Evolutionary conservation across 64 coral and sea anemone species (phyloP).

Genomic region (Platygyra sinensis): DNA sequence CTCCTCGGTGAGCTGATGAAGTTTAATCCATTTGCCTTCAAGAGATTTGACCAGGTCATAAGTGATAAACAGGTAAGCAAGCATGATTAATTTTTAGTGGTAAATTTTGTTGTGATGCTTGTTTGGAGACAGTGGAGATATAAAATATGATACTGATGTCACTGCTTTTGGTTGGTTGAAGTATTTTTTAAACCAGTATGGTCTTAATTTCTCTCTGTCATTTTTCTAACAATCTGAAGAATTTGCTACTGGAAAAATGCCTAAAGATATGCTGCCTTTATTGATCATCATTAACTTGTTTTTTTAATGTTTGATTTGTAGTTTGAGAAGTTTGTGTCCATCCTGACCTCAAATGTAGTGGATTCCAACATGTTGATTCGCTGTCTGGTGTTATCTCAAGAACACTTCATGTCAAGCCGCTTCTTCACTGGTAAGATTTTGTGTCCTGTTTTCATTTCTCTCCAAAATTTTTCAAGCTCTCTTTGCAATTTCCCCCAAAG

Average conservation of each 20-base stretch:
- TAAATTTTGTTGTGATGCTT: too few relatives aligned
- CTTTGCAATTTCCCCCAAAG: not conserved
- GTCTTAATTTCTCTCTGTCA: too few relatives aligned
- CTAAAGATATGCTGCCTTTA: not conserved
- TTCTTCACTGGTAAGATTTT: slow-evolving; percentile 69
- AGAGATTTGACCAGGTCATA: slow-evolving; percentile 85
- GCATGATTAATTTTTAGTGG: too few relatives aligned
- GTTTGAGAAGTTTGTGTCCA: slow-evolving; percentile 95
- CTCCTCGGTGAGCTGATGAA: slow-evolving; percentile 98
- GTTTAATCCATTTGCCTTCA: slow-evolving; percentile 94
- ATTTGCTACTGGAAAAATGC: too few relatives aligned
- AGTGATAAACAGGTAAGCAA: slow-evolving; percentile 83
- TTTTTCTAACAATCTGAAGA: too few relatives aligned
- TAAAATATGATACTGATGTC: too few relatives aligned
- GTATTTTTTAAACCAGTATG: too few relatives aligned
- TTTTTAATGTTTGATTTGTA: slow-evolving; percentile 57
- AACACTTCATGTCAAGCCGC: slow-evolving; percentile 70
- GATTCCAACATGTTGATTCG: slow-evolving; percentile 99
- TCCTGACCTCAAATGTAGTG: slow-evolving; percentile 91
- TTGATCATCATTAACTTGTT: not conserved
- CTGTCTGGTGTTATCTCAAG: slow-evolving; percentile 89
- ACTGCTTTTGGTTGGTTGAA: too few relatives aligned
- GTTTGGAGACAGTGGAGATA: too few relatives aligned
- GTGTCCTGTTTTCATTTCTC: not conserved
- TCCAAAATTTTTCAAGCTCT: too few relatives aligned